Percentiles rank a stretch among this genome's conserved stretches.
phyloP scores from a whole-genome alignment of 2,113 vertebrate species.

The Passer montanus region DNA sequence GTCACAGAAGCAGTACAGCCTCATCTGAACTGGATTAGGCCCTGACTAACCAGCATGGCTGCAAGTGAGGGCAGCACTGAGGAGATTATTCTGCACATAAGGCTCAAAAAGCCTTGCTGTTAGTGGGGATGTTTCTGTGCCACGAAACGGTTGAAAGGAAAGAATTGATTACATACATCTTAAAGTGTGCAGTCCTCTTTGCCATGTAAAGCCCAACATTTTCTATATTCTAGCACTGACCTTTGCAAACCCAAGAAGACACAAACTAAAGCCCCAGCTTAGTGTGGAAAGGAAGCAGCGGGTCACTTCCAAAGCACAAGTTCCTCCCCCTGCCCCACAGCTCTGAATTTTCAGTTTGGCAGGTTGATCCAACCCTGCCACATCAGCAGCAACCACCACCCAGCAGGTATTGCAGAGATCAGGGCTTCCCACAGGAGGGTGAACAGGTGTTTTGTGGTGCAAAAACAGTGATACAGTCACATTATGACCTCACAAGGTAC shows the following conservation, averaged over 20 bases:
- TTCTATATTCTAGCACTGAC: not conserved
- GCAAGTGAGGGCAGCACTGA: not conserved
- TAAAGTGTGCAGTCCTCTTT: not conserved
- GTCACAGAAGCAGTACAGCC: not conserved
- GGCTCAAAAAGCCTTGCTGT: not conserved
- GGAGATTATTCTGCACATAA: not conserved
- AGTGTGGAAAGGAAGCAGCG: not conserved
- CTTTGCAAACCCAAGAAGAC: not conserved
- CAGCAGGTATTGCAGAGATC: not conserved
- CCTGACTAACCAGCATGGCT: not conserved
- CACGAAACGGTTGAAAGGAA: not conserved
- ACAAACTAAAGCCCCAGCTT: not conserved
- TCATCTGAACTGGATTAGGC: not conserved
- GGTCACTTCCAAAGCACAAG: not conserved
- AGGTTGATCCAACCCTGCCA: not conserved
- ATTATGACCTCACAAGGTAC: not conserved
- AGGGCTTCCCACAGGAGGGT: not conserved
- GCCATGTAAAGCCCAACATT: not conserved
- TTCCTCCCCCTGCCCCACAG: not conserved
- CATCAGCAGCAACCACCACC: not conserved
- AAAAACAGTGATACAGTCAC: not conserved
- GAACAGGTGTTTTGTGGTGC: rapidly evolving
- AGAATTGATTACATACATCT: not conserved
- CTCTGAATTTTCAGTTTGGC: rapidly evolving
- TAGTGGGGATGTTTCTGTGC: not conserved